phyloP scores from a whole-genome alignment of 2,888 invertebrate species.

The Epistrophe eligans region DNA sequence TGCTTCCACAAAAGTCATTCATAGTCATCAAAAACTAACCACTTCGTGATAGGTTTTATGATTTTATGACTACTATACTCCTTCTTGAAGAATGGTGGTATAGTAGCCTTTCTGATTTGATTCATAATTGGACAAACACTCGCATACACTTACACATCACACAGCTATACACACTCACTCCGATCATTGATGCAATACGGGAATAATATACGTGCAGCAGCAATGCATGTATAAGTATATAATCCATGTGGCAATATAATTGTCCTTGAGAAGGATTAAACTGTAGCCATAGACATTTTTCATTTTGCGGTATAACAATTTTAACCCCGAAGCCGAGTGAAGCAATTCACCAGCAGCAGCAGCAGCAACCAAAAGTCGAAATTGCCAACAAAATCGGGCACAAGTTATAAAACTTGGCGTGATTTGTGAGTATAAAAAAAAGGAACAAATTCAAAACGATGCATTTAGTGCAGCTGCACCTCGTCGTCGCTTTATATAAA shows the following conservation, averaged over 20 bases:
- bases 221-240: background rate
- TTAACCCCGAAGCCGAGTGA: conserved; percentile 59
- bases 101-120: conserved; percentile 10
- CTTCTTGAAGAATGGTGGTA: conserved; percentile 45
- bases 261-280: conserved; percentile 67
- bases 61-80: conserved; percentile 6
- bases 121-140: conserved; percentile 19
- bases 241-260: conserved; percentile 34
- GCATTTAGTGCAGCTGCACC: conserved; percentile 76
- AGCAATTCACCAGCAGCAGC: conserved; percentile 42
- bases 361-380: conserved; percentile 33
- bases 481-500: conserved; percentile 4
- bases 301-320: conserved; percentile 59
- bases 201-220: background rate
- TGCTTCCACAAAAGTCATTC: conserved; percentile 29
- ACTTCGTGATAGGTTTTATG: conserved; percentile 67
- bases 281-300: conserved; percentile 41
- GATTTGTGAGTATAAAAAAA: conserved; percentile 73
- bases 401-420: conserved; percentile 68
- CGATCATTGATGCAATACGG: background rate
- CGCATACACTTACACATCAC: background rate
- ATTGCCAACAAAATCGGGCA: conserved; percentile 64
- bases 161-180: conserved; percentile 3
- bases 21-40: conserved; percentile 53
- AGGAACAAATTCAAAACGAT: conserved; percentile 72